Evolutionary conservation across 2,113 vertebrate genomes (phyloP).

Genomic region (Nicator chloris): DNA sequence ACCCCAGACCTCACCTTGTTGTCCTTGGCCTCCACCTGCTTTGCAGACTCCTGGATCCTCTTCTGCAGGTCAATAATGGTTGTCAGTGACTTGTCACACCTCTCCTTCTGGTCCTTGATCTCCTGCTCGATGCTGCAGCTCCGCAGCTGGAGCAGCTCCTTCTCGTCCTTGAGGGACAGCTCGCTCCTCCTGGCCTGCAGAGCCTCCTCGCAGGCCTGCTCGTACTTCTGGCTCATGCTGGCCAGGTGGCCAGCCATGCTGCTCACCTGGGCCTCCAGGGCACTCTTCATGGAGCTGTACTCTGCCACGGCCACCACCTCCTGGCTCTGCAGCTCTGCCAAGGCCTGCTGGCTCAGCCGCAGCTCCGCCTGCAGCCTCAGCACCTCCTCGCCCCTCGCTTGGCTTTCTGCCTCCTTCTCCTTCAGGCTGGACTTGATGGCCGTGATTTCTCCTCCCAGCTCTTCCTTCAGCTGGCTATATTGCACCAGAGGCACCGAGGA

Average conservation of each 20-base stretch:
- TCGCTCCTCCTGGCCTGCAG: slow-evolving; percentile 72
- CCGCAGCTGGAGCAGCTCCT: slow-evolving; percentile 76
- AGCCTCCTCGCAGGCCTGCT: slow-evolving; percentile 74
- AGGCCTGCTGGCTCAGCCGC: slow-evolving; percentile 69
- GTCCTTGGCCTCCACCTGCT: slow-evolving; percentile 93
- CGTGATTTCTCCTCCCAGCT: slow-evolving; percentile 70
- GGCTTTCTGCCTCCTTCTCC: slow-evolving; percentile 79
- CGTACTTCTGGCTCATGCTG: slow-evolving; percentile 68
- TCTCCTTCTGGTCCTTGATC: slow-evolving; percentile 86
- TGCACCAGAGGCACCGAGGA: slow-evolving; percentile 68
- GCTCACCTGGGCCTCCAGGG: slow-evolving; percentile 78
- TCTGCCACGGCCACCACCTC: slow-evolving; percentile 73
- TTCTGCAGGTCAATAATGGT: slow-evolving; percentile 88
- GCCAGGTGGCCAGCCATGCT: slow-evolving; percentile 72
- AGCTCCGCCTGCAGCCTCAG: slow-evolving; percentile 77
- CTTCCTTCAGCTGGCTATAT: slow-evolving; percentile 63
- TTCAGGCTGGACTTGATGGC: slow-evolving; percentile 60
- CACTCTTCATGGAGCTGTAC: slow-evolving; percentile 73
- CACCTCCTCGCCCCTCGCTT: slow-evolving; percentile 68
- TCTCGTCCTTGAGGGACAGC: slow-evolving; percentile 71
- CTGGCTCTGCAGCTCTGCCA: slow-evolving; percentile 72
- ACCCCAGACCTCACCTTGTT: slow-evolving; percentile 81
- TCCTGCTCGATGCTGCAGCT: slow-evolving; percentile 84
- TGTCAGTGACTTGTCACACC: slow-evolving; percentile 84
- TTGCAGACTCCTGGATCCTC: slow-evolving; percentile 87